Evolutionary conservation across 2,888 invertebrate species (phyloP).

Genomic region (Selenia dentaria): DNA sequence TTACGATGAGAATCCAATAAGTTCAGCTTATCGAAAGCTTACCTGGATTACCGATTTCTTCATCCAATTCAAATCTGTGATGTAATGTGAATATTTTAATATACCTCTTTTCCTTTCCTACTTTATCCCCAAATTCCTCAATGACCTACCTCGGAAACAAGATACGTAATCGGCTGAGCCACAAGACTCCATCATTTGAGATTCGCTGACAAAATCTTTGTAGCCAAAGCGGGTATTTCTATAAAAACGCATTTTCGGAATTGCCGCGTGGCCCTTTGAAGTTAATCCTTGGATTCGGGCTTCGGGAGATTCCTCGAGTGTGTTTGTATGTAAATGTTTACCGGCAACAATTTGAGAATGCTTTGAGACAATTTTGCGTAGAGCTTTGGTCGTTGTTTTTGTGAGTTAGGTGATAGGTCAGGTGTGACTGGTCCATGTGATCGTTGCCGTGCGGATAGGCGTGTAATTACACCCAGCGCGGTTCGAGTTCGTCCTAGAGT

Average conservation of each 20-base stretch:
- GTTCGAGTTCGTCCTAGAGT: slow-evolving; percentile 42
- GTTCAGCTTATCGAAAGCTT: slow-evolving; percentile 21
- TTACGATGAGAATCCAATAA: slow-evolving; percentile 13
- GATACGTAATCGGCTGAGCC: slow-evolving; percentile 59
- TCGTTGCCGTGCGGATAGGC: slow-evolving; percentile 48
- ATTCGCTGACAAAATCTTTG: slow-evolving; percentile 71
- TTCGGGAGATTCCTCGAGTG: slow-evolving; percentile 47
- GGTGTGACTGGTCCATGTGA: slow-evolving; percentile 41
- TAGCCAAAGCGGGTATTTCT: slow-evolving; percentile 73
- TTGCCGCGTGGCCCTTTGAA: slow-evolving; percentile 71
- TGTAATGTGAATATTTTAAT: slow-evolving; percentile 45
- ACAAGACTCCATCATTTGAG: slow-evolving; percentile 56
- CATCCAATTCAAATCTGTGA: slow-evolving; percentile 33
- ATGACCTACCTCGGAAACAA: slow-evolving; percentile 59
- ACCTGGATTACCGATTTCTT: slow-evolving; percentile 27
- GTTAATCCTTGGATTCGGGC: slow-evolving; percentile 77
- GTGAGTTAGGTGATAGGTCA: slow-evolving; percentile 33
- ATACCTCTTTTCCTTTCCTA: slow-evolving; percentile 34
- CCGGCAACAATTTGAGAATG: slow-evolving; percentile 54
- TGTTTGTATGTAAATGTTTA: slow-evolving; percentile 55
- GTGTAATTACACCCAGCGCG: slow-evolving; percentile 51
- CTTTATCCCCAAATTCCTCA: slow-evolving; percentile 48
- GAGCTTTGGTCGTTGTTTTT: slow-evolving; percentile 36
- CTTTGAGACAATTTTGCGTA: slow-evolving; percentile 42
- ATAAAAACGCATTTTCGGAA: slow-evolving; percentile 80